Conservation (phyloP, 2,888 invertebrate genomes). For the Volucella zonaria region DNA sequence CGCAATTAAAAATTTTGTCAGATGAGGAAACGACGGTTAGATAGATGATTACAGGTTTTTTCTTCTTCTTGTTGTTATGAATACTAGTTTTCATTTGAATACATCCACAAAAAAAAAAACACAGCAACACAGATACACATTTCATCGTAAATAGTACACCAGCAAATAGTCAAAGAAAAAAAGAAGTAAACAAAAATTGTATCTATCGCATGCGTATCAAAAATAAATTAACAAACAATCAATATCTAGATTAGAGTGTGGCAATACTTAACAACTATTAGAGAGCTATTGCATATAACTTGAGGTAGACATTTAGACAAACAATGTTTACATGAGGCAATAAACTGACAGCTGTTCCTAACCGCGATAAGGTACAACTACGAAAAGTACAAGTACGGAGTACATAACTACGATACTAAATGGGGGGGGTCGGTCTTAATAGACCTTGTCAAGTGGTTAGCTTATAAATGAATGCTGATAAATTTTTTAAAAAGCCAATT, state of each 20-base stretch:
- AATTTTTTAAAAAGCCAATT: slow-evolving; percentile 11
- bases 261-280: slow-evolving; percentile 54
- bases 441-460: slow-evolving; percentile 45
- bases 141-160: background rate
- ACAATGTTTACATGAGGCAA: slow-evolving; percentile 31
- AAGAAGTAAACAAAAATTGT: background rate
- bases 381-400: no score
- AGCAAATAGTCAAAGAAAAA: background rate
- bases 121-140: background rate
- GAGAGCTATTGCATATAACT: slow-evolving; percentile 37
- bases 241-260: slow-evolving; percentile 35
- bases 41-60: slow-evolving; percentile 1
- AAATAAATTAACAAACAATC: slow-evolving; percentile 54
- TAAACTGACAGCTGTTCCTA: slow-evolving; percentile 51
- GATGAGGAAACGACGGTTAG: slow-evolving; percentile 44
- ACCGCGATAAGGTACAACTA: slow-evolving; percentile 43
- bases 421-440: slow-evolving; percentile 18
- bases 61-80: background rate
- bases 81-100: background rate
- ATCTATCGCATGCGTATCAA: slow-evolving; percentile 25
- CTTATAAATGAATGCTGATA: slow-evolving; percentile 44
- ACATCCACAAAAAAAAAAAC: no score
- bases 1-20: slow-evolving; percentile 33
- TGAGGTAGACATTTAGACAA: slow-evolving; percentile 18
- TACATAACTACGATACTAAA: background rate